These are phyloP conservation scores for Caenorhabditis wallacei DNA, from an alignment of 2,888 invertebrate species.

Conservation along the genomic window DNA sequence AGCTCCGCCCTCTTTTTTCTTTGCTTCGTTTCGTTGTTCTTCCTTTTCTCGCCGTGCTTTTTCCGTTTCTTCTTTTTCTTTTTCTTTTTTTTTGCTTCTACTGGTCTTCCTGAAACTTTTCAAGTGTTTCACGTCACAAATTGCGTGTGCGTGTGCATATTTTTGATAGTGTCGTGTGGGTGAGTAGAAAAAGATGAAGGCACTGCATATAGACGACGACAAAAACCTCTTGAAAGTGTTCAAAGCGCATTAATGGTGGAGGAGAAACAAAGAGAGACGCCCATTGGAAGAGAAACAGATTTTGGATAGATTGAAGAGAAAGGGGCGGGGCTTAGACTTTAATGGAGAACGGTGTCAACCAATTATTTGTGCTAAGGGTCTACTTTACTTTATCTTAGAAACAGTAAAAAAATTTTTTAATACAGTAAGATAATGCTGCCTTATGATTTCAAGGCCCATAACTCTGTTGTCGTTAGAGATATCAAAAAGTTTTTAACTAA, in stretches of 20 bases:
- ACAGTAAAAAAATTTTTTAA: too few species aligned
- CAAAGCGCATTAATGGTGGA: conserved; percentile 50
- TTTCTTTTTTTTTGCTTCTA: neutral
- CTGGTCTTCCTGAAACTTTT: conserved; percentile 58
- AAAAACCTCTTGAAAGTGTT: conserved; percentile 55
- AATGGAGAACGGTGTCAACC: too few species aligned
- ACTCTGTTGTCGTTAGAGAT: too few species aligned
- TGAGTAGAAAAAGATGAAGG: conserved; percentile 16
- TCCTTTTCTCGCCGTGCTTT: conserved; percentile 9
- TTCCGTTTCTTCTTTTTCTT: conserved; percentile 4
- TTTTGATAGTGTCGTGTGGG: conserved; percentile 43
- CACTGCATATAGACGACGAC: conserved; percentile 3
- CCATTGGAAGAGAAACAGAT: neutral
- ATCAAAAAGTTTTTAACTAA: too few species aligned
- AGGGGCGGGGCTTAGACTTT: neutral
- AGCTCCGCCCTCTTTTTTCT: neutral
- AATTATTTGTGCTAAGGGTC: too few species aligned
- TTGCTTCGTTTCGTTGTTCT: conserved; percentile 3
- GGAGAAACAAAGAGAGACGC: neutral
- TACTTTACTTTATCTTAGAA: too few species aligned
- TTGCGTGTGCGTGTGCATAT: conserved; percentile 46
- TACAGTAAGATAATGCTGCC: too few species aligned
- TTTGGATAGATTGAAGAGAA: neutral
- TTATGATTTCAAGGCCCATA: too few species aligned
- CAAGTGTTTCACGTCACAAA: conserved; percentile 56